Conservation (phyloP, 2,888 invertebrate genomes). For the Minunthozetes semirufus region DNA sequence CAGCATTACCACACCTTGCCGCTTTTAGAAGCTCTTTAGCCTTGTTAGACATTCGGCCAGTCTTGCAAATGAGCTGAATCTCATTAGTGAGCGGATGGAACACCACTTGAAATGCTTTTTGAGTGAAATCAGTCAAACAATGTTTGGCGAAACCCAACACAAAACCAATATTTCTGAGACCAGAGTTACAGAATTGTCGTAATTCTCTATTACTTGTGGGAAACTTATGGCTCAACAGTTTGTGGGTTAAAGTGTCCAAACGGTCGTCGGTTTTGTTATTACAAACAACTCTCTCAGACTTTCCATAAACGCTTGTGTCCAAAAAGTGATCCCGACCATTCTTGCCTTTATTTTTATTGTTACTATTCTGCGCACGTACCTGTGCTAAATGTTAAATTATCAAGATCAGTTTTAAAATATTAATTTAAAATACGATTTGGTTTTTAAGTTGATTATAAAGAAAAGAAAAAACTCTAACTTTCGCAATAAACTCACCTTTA, state of each 20-base stretch:
- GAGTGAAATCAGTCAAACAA: conserved; percentile 3
- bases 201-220: background rate
- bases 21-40: background rate
- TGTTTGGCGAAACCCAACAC: conserved; percentile 18
- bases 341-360: too few species aligned
- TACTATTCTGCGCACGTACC: too few species aligned
- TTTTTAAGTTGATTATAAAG: too few species aligned
- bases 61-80: background rate
- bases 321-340: too few species aligned
- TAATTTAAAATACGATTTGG: too few species aligned
- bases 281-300: background rate
- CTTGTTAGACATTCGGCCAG: background rate
- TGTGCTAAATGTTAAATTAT: too few species aligned
- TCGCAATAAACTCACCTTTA: too few species aligned
- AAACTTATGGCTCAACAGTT: background rate
- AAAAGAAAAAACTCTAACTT: too few species aligned
- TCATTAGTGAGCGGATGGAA: conserved; percentile 7
- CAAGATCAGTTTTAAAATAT: too few species aligned
- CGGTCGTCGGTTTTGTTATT: background rate
- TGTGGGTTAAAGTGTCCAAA: conserved; percentile 2
- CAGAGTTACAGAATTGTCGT: conserved; percentile 1
- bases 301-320: background rate
- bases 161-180: background rate
- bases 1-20: background rate
- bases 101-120: conserved; percentile 2